These are phyloP conservation scores for Phenganax subtilis DNA, from an alignment of 92 coral and sea anemone genomes.

Conservation along the genomic window DNA sequence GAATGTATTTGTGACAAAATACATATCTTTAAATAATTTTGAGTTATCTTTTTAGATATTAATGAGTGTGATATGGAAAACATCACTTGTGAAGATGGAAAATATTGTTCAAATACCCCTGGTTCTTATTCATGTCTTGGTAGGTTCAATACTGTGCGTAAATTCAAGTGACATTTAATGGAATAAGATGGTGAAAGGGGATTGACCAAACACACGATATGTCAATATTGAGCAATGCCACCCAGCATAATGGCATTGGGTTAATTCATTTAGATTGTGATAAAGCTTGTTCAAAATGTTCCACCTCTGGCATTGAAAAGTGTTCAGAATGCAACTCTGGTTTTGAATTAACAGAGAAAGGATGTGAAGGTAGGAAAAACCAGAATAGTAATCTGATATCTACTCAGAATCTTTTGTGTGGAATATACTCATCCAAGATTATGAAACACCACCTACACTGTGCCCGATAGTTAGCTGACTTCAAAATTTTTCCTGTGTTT, in stretches of 20 bases:
- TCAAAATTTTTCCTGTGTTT: not conserved
- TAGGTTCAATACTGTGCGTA: conserved; percentile 19
- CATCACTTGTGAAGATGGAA: conserved; percentile 49
- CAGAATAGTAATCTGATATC: not conserved
- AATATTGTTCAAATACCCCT: conserved; percentile 77
- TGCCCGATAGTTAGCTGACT: not conserved
- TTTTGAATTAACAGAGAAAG: conserved; percentile 67
- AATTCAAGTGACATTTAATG: not conserved
- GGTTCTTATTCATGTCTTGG: conserved; percentile 81
- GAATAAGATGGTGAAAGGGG: not conserved
- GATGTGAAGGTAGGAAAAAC: conserved; percentile 71
- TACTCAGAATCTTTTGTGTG: not conserved
- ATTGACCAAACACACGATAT: not conserved
- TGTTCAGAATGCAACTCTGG: conserved; percentile 79
- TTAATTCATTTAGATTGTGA: conserved; percentile 53
- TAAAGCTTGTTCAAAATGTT: conserved; percentile 73
- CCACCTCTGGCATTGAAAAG: conserved; percentile 63
- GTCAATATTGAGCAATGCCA: too few relatives aligned
- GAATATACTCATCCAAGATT: not conserved
- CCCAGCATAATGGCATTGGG: too few relatives aligned
- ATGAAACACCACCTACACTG: too few relatives aligned
- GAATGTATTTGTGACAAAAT: too few relatives aligned
- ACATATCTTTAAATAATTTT: not conserved
- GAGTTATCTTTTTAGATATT: conserved; percentile 8
- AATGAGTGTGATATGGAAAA: conserved; percentile 37